phyloP scores from a whole-genome alignment of 2,797 vertebrate species.

The Dallia pectoralis region DNA sequence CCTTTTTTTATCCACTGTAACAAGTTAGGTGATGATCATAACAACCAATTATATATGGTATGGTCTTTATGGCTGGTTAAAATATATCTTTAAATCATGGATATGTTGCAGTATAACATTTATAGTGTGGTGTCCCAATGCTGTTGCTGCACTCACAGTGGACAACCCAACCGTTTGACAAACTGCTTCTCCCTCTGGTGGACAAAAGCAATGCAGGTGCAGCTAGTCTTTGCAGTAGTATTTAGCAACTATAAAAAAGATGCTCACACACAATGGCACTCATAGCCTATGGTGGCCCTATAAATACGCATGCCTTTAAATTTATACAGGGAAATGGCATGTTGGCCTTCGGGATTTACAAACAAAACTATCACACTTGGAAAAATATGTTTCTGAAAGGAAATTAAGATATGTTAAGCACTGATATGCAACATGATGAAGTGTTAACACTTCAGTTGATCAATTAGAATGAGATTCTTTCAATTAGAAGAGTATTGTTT shows the following conservation, averaged over 20 bases:
- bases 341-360: neutral
- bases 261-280: neutral
- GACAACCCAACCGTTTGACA: constrained; percentile 18
- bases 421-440: neutral
- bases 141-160: constrained; percentile 44
- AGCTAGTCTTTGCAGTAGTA: neutral
- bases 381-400: neutral
- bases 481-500: neutral
- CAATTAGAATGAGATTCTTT: neutral
- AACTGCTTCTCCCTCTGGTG: constrained; percentile 55
- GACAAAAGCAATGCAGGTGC: constrained; percentile 34
- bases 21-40: neutral
- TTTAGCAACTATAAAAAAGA: neutral
- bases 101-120: constrained; percentile 46
- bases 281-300: neutral
- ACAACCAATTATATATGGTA: neutral
- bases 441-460: neutral
- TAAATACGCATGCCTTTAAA: neutral
- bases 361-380: neutral
- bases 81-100: neutral
- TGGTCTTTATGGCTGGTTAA: neutral
- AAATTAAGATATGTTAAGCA: neutral
- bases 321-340: neutral
- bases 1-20: too few relatives aligned
- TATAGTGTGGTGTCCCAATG: constrained; percentile 56